Percentiles rank a stretch among this genome's conserved stretches.
Conservation (phyloP, 2,888 invertebrate species). For the Linyphia triangularis region DNA sequence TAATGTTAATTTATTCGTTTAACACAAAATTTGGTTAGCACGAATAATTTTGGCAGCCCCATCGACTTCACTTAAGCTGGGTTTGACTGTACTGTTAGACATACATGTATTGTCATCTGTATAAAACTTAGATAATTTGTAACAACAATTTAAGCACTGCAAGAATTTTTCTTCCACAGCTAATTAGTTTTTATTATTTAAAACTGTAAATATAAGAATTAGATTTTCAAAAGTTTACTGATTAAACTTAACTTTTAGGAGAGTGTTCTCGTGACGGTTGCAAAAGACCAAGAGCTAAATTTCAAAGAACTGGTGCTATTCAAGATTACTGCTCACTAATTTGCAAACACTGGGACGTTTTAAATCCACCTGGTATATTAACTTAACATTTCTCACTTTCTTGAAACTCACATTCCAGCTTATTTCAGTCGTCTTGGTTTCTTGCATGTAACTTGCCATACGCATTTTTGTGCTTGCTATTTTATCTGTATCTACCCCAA, state of each 20-base stretch:
- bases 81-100: too few relatives aligned
- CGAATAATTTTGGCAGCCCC: too few relatives aligned
- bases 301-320: conserved; percentile 81
- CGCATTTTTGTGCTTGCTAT: neutral
- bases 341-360: conserved; percentile 79
- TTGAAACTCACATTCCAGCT: neutral
- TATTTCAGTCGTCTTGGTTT: neutral
- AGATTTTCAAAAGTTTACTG: too few relatives aligned
- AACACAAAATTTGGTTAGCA: too few relatives aligned
- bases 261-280: conserved; percentile 81
- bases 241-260: conserved; percentile 50
- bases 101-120: too few relatives aligned
- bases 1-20: too few relatives aligned
- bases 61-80: too few relatives aligned
- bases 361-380: conserved; percentile 53
- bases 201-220: too few relatives aligned
- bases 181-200: too few relatives aligned
- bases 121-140: too few relatives aligned
- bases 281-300: conserved; percentile 80
- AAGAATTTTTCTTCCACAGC: too few relatives aligned
- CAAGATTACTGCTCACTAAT: conserved; percentile 83
- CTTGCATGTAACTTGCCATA: neutral
- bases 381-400: neutral
- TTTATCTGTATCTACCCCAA: neutral
- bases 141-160: too few relatives aligned